Conservation (phyloP, 2,888 invertebrate genomes). For the Xylophagus ater region DNA sequence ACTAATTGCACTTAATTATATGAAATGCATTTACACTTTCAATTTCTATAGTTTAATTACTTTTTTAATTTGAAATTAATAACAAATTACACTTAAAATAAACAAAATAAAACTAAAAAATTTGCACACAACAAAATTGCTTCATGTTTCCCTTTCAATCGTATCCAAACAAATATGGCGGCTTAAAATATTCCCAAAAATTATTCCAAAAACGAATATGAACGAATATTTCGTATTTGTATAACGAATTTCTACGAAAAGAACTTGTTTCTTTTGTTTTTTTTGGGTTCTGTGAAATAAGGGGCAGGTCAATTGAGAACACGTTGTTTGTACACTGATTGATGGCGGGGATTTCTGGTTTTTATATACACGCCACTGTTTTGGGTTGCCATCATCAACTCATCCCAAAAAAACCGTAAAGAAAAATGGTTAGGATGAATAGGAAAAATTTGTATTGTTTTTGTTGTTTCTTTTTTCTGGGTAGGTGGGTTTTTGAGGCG, state of each 20-base stretch:
- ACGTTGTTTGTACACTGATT: slow-evolving; percentile 17
- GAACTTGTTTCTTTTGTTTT: no score
- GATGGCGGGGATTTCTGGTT: slow-evolving; percentile 20
- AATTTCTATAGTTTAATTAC: no score
- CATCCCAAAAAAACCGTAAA: no score
- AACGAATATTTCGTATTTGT: slow-evolving; percentile 13
- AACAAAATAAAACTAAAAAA: no score
- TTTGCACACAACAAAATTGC: no score
- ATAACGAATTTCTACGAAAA: slow-evolving; percentile 11
- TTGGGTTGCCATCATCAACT: slow-evolving; percentile 4
- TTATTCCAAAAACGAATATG: neutral
- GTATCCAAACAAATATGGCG: neutral
- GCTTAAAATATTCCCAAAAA: neutral
- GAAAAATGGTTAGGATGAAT: no score
- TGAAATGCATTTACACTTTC: no score
- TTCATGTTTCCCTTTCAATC: neutral
- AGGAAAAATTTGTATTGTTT: slow-evolving; percentile 6
- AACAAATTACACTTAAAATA: no score
- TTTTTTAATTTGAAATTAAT: no score
- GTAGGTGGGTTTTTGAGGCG: no score
- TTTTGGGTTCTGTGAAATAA: no score
- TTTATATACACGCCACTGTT: slow-evolving; percentile 15
- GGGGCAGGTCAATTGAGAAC: slow-evolving; percentile 22
- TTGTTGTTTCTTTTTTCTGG: slow-evolving; percentile 10
- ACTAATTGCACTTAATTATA: no score